These are phyloP conservation scores for Vulpes ferrilata DNA, from an alignment of 2,113 vertebrate genomes.

Conservation along the genomic window DNA sequence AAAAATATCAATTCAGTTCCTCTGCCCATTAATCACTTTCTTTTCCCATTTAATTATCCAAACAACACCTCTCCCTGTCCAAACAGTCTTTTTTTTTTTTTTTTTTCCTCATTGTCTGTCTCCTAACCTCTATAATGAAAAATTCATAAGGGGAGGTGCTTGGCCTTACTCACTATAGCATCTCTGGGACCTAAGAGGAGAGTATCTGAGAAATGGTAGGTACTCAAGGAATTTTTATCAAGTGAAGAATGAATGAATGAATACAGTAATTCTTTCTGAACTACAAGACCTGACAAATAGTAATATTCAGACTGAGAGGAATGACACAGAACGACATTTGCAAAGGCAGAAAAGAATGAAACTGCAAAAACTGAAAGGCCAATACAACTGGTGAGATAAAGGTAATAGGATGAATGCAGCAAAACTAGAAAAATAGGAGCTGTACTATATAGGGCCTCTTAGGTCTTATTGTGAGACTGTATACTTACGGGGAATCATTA, in stretches of 20 bases:
- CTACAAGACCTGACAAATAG: neutral
- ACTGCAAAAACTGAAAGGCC: neutral
- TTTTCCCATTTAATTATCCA: neutral
- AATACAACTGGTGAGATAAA: neutral
- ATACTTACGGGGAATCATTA: neutral
- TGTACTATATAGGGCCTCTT: neutral
- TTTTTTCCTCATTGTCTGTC: neutral
- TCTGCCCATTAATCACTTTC: too few relatives aligned
- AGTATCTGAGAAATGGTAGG: neutral
- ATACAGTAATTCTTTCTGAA: neutral
- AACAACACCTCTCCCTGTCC: neutral
- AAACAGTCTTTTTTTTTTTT: neutral
- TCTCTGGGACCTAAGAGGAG: neutral
- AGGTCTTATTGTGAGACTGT: neutral
- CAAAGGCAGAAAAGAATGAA: neutral
- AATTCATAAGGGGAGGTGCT: neutral
- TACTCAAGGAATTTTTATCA: conserved; percentile 5
- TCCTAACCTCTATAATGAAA: neutral
- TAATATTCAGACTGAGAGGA: neutral
- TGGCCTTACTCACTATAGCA: neutral
- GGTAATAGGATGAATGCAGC: neutral
- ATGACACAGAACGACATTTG: neutral
- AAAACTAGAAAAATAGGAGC: neutral
- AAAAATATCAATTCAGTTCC: too few relatives aligned
- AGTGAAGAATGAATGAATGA: neutral